Evolutionary conservation across 2,113 vertebrate genomes (phyloP).

Genomic region (Chauna torquata): DNA sequence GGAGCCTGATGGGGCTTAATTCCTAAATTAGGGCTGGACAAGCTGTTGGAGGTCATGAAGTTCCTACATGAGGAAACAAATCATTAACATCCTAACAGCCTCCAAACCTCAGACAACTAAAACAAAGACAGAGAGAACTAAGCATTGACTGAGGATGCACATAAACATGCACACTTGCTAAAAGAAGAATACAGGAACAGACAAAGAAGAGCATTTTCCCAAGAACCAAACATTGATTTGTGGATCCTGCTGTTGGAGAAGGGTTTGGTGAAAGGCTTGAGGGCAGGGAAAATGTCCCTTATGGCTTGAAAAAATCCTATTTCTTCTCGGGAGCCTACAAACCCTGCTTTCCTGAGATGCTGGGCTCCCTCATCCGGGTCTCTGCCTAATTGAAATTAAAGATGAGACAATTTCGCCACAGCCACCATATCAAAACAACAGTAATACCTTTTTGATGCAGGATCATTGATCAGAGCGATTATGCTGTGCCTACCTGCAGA

Average conservation of each 20-base stretch:
- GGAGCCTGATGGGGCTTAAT: background rate
- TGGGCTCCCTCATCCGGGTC: background rate
- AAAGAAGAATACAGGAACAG: background rate
- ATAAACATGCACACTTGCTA: background rate
- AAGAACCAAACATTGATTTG: background rate
- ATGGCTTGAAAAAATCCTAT: background rate
- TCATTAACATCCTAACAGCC: background rate
- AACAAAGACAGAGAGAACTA: background rate
- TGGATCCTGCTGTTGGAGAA: background rate
- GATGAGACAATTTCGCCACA: background rate
- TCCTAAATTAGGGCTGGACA: background rate
- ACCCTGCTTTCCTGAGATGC: background rate
- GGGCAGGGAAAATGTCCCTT: background rate
- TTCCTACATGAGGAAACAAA: background rate
- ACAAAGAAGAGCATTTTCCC: background rate
- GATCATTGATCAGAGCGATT: background rate
- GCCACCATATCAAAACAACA: fast-evolving
- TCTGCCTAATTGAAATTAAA: background rate
- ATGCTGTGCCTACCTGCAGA: background rate
- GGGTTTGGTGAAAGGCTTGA: background rate
- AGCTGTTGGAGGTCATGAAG: background rate
- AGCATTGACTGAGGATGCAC: background rate
- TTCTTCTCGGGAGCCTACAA: background rate
- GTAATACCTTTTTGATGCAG: background rate
- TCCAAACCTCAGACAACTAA: background rate